Evolutionary conservation across 2,888 invertebrate species (phyloP), one percentile per base, ranked within the genome.

Genomic region (Malthinus flaveolus): DNA sequence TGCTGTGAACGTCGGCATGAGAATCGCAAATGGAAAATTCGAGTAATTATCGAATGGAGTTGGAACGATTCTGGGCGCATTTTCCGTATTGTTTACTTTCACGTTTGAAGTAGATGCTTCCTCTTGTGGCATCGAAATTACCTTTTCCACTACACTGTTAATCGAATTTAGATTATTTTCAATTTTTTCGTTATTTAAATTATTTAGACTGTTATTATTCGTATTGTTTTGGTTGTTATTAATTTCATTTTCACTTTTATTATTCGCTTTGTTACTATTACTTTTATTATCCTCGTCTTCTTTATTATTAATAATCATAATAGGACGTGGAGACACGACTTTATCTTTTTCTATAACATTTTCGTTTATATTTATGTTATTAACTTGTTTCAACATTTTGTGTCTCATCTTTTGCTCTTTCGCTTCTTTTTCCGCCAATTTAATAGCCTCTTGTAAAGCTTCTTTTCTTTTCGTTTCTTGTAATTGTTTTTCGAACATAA

Each of bases 401-500:
- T 68, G 64, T 60, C 72, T 73, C 48, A 64, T 65, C 60, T 75
- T 77, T 49, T 73, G 46, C n/a, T 85, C 79, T 67, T 84, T 86
- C 0, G 87, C 87, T 35, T 87, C 85, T 66, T 85, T 85, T 68
- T 90, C 89, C 0, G 93, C 93, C 54, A 87, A 86, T 71, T 90
- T 88, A 39, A 95, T 82, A 1, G 93, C 91, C 72, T 88, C 87
- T 68, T 88, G 84, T 76, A 95, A 84, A 1, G 87, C 85, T 73
- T 90, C 87, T 51, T 90, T 85, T 75, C 91, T 87, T 64, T 85
- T 85, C 69, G 85, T 83, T 72, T 92, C 89, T 36, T 85, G 81
- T 62, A 88, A 84, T 78, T 90, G 85, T 66, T 88, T 89, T 68
- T 91, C 89, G 69, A 85, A 81, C 10, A 83, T 76, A 63, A 82